Percentiles rank a stretch among this genome's conserved stretches.
Conservation (phyloP, 2,113 vertebrate species). For the Gymnobelideus leadbeateri region DNA sequence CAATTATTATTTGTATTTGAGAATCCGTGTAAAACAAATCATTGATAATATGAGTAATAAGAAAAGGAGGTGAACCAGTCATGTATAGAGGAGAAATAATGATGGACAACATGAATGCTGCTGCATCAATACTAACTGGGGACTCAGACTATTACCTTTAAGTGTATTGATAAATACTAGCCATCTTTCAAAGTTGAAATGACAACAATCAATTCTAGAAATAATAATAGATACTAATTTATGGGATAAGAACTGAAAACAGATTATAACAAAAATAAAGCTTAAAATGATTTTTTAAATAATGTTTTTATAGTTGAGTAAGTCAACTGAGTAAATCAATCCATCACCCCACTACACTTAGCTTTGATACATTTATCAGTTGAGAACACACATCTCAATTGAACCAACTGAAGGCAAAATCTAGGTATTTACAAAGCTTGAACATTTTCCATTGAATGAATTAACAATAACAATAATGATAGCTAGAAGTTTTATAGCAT, state of each 20-base stretch:
- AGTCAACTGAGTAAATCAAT: background rate
- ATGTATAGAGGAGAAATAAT: too few relatives aligned
- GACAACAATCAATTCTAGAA: constrained; percentile 7
- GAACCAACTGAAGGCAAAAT: background rate
- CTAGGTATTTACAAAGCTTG: background rate
- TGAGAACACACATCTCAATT: background rate
- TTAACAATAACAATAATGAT: background rate
- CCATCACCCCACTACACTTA: background rate
- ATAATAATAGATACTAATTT: background rate
- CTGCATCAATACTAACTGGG: background rate
- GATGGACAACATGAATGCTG: too few relatives aligned
- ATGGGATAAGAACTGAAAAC: too few relatives aligned
- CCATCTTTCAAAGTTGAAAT: constrained; percentile 13
- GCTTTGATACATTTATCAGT: background rate
- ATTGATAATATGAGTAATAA: too few relatives aligned
- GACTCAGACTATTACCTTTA: background rate
- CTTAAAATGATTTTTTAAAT: too few relatives aligned
- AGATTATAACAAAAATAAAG: too few relatives aligned
- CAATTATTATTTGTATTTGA: too few relatives aligned
- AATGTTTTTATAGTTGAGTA: too few relatives aligned
- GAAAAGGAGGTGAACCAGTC: too few relatives aligned
- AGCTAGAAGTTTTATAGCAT: background rate
- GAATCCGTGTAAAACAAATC: too few relatives aligned
- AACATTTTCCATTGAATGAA: background rate
- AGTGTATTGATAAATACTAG: background rate